Evolutionary conservation across 2,113 vertebrate genomes (phyloP).

Genomic region (Barbus barbus): DNA sequence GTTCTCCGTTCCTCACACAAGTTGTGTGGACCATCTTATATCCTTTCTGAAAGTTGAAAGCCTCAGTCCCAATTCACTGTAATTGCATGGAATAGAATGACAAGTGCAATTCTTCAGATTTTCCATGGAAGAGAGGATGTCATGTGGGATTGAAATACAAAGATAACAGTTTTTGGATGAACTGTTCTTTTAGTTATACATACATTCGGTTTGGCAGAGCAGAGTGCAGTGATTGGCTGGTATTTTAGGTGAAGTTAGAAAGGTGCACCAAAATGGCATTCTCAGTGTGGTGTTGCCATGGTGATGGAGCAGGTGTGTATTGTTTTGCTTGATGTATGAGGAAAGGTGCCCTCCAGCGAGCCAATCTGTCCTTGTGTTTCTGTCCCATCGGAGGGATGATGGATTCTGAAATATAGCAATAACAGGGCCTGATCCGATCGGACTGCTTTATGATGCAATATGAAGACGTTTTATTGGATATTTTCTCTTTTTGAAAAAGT

Average conservation of each 20-base stretch:
- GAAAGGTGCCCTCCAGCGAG: slow-evolving; percentile 27
- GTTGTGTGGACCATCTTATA: background rate
- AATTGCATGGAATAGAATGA: background rate
- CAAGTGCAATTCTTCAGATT: background rate
- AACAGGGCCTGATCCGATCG: slow-evolving; percentile 12
- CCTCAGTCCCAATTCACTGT: background rate
- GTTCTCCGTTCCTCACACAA: background rate
- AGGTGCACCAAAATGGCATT: slow-evolving; percentile 31
- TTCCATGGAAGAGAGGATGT: background rate
- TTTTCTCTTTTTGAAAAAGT: slow-evolving; percentile 17
- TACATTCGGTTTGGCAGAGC: background rate
- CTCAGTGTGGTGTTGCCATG: slow-evolving; percentile 2
- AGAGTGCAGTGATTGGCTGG: background rate
- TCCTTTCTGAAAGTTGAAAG: background rate
- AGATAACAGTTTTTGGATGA: background rate
- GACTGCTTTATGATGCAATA: background rate
- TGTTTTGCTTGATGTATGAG: slow-evolving; percentile 36
- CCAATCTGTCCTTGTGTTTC: slow-evolving; percentile 40
- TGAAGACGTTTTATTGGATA: background rate
- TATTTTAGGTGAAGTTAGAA: slow-evolving; percentile 25
- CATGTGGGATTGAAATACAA: background rate
- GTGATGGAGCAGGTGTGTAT: slow-evolving; percentile 25
- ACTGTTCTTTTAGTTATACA: background rate
- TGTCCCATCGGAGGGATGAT: slow-evolving; percentile 37
- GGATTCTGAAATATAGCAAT: slow-evolving; percentile 15